A percentile compares a stretch with the other conserved stretches of the same genome.
Evolutionary conservation across 64 coral and sea anemone species (phyloP).

Genomic region (Porites australiensis): DNA sequence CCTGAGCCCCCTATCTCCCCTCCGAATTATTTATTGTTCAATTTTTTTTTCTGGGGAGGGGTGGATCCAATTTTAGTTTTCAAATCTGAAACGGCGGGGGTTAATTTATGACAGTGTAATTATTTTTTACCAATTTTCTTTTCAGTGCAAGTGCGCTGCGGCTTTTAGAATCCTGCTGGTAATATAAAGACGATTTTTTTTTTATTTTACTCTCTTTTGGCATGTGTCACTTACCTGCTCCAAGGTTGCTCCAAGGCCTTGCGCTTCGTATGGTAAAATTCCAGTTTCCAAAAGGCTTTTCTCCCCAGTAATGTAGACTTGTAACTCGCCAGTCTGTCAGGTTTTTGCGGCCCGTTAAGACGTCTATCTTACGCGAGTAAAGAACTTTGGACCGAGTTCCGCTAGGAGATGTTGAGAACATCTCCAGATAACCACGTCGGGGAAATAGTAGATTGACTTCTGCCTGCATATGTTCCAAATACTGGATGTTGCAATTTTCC

Average conservation of each 20-base stretch:
- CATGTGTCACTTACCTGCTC: neutral
- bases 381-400: slow-evolving; percentile 48
- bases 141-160: no score
- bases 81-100: no score
- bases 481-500: slow-evolving; percentile 8
- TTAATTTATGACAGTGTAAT: no score
- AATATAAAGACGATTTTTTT: no score
- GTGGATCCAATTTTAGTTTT: no score
- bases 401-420: slow-evolving; percentile 32
- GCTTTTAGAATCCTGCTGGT: no score
- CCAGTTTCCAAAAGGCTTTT: slow-evolving; percentile 51
- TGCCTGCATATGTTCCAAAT: slow-evolving; percentile 46
- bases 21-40: no score
- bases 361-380: slow-evolving; percentile 17
- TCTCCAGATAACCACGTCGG: slow-evolving; percentile 36
- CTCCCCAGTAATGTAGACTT: slow-evolving; percentile 63
- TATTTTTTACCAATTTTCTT: no score
- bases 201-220: no score
- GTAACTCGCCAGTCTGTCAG: slow-evolving; percentile 21
- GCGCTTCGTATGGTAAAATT: slow-evolving; percentile 17
- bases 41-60: no score
- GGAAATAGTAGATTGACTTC: neutral
- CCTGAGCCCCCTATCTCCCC: no score
- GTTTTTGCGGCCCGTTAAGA: slow-evolving; percentile 2
- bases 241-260: neutral